Evolutionary conservation across 1,140 invertebrate genomes (phyloP), one percentile per base, ranked within the genome.

Genomic region (Drosophila tropicalis): DNA sequence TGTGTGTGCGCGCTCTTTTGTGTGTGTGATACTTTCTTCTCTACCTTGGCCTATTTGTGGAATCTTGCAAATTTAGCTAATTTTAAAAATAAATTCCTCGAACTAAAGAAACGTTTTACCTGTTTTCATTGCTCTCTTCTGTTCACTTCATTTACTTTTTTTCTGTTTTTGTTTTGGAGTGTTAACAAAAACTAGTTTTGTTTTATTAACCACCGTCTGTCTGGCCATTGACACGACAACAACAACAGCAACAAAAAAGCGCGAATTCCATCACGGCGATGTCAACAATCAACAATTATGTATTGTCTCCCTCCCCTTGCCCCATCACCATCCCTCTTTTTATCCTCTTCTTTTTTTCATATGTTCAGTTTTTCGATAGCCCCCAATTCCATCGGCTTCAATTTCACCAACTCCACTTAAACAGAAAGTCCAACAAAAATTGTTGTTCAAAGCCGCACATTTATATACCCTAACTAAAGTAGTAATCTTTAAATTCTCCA

Each of bases 131-230:
- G 19, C 13, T 39, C 36, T 47, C 22, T 13, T 39, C 36, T 39
- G 22, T 13, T 29, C 25, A n/a, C 3, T 25, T 62, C 66, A 34
- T 75, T 75, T 62, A 67, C 19, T 19, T 56, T 61, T 36, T 36
- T 36, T 29, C 6, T 29, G 29, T 29, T 29, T 29, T 29, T 29
- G 5, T 32, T 62, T 62, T 36, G 34, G 41, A 5, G 36, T 34
- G 44, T 44, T 17, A 41, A 57, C n/a, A 2, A 60, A 77, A 84
- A 85, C 81, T 85, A 73, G 81, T 85, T 85, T 84, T 70, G 22
- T 47, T 9, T 58, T 66, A 61, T 66, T 56, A 62, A 73, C 65
- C 61, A 51, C 39, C 64, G 17, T 25, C 66, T 73, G 56, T 73
- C 62, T 69, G 74, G 74, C 47, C 74, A 70, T 73, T 73, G 74